Evolutionary conservation across 2,113 vertebrate species (phyloP), one percentile per base, ranked within the genome.

Genomic region (Corvus hawaiiensis): DNA sequence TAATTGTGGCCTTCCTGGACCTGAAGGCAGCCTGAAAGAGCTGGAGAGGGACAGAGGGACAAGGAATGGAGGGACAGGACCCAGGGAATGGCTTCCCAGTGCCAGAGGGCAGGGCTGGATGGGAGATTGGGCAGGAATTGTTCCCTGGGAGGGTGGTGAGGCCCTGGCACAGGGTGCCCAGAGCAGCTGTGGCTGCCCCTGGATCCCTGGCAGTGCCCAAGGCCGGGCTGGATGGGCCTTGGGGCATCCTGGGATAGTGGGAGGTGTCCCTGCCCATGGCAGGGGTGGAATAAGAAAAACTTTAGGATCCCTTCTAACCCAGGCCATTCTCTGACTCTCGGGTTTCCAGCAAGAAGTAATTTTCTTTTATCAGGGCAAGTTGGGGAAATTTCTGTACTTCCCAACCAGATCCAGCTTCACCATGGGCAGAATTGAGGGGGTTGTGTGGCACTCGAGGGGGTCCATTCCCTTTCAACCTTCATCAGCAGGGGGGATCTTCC

Each of bases 401-500:
- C 28, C 52, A 58, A 2, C 2, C 21, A 30, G 24, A 3, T 1
- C 1, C 7, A 22, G 32, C 41, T 24, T 30, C 26, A 33, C 13
- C 76, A 0, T 0, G 0, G 7, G n/a, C 28, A 43, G 52, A 52
- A 12, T 3, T 0, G 0, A 27, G 30, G 30, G 12, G 49, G 19
- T 8, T 27, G 30, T 16, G 35, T 5, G 35, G 51, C 12, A 1
- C 32, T 76, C 27, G 39, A 44, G 21, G 4, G 15, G 11, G 0
- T 30, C 23, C 7, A 0, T 35, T 24, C 17, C 59, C 37, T 41
- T 64, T 73, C 44, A 55, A 19, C 83, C 56, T 69, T 21, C 23
- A 41, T 6, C 55, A 39, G 32, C 55, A 61, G 49, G 33, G 26
- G 7, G 18, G 2, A 59, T 16, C 26, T 18, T 41, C 39, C n/a